These are phyloP conservation scores for Thalassaphorura encarpata DNA, from an alignment of 1,140 invertebrate species.

Conservation along the genomic window DNA sequence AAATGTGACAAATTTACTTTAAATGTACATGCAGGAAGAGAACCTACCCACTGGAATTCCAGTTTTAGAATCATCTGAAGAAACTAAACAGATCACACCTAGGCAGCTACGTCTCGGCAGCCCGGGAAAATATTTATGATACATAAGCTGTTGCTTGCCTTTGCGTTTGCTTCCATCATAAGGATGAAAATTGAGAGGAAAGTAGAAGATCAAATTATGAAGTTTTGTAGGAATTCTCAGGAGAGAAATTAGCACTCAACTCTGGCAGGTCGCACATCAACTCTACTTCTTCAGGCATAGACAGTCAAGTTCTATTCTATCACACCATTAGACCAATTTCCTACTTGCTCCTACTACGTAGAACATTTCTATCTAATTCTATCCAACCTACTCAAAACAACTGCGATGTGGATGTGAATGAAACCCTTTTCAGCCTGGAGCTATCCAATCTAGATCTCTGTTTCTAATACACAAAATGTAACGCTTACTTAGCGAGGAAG, in stretches of 20 bases:
- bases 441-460: too few relatives aligned
- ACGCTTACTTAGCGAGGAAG: too few relatives aligned
- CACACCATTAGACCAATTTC: slow-evolving; percentile 16
- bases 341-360: slow-evolving; percentile 4
- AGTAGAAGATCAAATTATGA: slow-evolving; percentile 29
- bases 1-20: too few relatives aligned
- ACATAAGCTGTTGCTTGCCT: too few relatives aligned
- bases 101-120: background rate
- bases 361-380: background rate
- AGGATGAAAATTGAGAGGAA: background rate
- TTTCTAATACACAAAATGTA: too few relatives aligned
- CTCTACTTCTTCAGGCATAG: slow-evolving; percentile 8
- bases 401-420: background rate
- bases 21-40: too few relatives aligned
- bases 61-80: background rate
- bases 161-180: background rate
- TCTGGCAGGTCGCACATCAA: slow-evolving; percentile 13
- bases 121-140: too few relatives aligned
- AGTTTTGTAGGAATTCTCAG: slow-evolving; percentile 25
- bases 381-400: background rate
- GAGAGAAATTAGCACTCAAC: slow-evolving; percentile 22
- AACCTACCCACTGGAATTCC: too few relatives aligned
- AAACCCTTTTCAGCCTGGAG: background rate
- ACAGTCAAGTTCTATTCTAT: slow-evolving; percentile 14
- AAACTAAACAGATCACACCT: background rate